Evolutionary conservation across 2,113 vertebrate species (phyloP).

Genomic region (Barbus barbus): DNA sequence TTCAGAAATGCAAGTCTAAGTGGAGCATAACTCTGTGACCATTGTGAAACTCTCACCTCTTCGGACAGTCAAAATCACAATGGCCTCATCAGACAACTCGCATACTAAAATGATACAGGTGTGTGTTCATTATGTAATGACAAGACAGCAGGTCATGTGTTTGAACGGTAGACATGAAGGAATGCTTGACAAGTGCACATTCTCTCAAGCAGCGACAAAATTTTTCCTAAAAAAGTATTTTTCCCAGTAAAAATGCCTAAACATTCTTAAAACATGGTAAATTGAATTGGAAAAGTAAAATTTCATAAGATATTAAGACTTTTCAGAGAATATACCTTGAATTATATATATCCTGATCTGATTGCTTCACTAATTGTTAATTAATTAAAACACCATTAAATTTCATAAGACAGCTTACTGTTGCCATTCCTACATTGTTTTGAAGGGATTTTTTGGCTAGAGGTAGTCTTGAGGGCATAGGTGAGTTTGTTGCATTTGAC

Average conservation of each 20-base stretch:
- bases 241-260: neutral
- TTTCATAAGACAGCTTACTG: neutral
- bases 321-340: neutral
- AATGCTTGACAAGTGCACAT: too few relatives aligned
- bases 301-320: neutral
- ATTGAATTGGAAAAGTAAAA: neutral
- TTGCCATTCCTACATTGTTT: neutral
- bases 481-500: slow-evolving; percentile 68
- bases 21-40: too few relatives aligned
- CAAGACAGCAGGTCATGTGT: too few relatives aligned
- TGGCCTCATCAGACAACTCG: too few relatives aligned
- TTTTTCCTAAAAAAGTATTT: neutral
- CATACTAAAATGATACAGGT: too few relatives aligned
- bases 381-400: neutral
- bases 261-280: neutral
- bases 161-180: too few relatives aligned
- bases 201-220: neutral
- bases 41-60: too few relatives aligned
- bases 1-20: too few relatives aligned
- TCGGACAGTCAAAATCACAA: too few relatives aligned
- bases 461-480: slow-evolving; percentile 60
- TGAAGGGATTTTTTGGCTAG: slow-evolving; percentile 52
- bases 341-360: neutral
- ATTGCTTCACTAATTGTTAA: neutral
- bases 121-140: too few relatives aligned